Evolutionary conservation across 1,140 invertebrate species (phyloP).

Genomic region (Drosophila triauraria): DNA sequence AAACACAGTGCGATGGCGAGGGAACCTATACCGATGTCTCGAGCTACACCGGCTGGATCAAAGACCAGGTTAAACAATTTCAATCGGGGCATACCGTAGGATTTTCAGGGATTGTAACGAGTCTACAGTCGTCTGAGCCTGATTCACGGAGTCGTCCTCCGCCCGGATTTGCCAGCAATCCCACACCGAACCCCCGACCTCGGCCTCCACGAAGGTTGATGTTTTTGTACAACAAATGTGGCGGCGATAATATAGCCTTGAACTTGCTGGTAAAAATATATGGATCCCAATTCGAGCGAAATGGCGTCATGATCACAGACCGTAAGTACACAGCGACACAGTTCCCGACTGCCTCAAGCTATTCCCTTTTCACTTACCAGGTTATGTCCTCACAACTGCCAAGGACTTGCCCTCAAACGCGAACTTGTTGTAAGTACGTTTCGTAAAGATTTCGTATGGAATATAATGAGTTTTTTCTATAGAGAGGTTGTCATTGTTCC

Average conservation of each 20-base stretch:
- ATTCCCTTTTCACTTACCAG: not conserved
- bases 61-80: not conserved
- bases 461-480: not conserved
- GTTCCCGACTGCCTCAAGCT: fast-evolving
- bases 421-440: not conserved
- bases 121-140: too few species aligned
- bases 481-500: not conserved
- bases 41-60: conserved; percentile 13
- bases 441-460: not conserved
- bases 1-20: fast-evolving
- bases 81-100: not conserved
- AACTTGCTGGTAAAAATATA: not conserved
- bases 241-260: not conserved
- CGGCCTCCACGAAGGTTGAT: not conserved
- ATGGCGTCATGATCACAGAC: conserved; percentile 10
- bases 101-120: too few species aligned
- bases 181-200: not conserved
- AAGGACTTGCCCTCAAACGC: not conserved
- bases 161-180: not conserved
- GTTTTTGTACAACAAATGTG: not conserved
- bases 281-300: not conserved
- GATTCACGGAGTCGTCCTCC: not conserved
- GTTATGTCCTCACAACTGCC: conserved; percentile 9
- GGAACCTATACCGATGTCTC: conserved; percentile 14
- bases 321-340: not conserved